Conservation (phyloP, 2,113 vertebrate genomes). For the Elachura formosa region DNA sequence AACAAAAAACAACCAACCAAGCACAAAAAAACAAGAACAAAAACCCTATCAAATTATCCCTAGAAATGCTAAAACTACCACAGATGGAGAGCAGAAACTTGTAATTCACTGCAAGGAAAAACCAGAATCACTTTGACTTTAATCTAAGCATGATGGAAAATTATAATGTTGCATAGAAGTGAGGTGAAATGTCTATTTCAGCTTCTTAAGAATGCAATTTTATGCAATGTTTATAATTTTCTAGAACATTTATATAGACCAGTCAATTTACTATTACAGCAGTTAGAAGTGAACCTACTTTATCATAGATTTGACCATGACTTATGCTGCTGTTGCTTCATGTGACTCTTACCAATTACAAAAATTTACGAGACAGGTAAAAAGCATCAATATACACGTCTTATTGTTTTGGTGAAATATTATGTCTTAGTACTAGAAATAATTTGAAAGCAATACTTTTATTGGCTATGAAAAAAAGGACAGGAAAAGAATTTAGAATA, state of each 20-base stretch:
- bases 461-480: not conserved
- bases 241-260: not conserved
- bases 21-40: not conserved
- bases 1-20: not conserved
- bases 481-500: not conserved
- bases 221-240: not conserved
- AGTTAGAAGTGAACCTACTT: not conserved
- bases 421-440: not conserved
- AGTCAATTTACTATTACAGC: not conserved
- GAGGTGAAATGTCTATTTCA: not conserved
- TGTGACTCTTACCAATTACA: not conserved
- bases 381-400: not conserved
- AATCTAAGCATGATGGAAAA: not conserved
- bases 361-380: not conserved
- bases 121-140: not conserved
- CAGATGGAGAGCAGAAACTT: not conserved
- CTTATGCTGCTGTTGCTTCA: not conserved
- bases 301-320: not conserved
- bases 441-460: not conserved
- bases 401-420: not conserved
- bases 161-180: not conserved
- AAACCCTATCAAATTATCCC: rapidly evolving
- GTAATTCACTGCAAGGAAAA: not conserved
- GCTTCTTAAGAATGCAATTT: not conserved
- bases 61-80: not conserved